A percentile compares a stretch with the other conserved stretches of the same genome.
Evolutionary conservation across 2,888 invertebrate genomes (phyloP).

Genomic region (Diabrotica balteata): DNA sequence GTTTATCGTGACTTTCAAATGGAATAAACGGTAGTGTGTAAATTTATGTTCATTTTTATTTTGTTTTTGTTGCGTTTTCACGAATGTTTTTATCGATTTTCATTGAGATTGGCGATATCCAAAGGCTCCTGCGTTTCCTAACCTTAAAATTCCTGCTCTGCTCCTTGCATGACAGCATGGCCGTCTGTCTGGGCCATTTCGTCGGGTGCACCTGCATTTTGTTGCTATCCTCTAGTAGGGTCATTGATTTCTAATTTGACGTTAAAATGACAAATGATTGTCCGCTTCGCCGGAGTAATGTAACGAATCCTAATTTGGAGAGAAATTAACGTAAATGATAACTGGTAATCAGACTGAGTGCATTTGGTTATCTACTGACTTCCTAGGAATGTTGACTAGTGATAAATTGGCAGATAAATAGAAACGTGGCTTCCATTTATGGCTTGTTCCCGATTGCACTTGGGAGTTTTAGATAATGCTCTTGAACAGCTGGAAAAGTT

Average conservation of each 20-base stretch:
- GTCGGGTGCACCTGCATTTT: neutral
- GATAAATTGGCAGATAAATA: no score
- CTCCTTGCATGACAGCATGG: conserved; percentile 16
- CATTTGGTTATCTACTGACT: no score
- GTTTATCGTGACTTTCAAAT: no score
- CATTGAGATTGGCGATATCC: conserved; percentile 7
- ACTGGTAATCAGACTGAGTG: no score
- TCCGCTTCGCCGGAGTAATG: neutral
- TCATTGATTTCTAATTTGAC: neutral
- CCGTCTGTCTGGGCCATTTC: conserved; percentile 10
- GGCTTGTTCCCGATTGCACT: no score
- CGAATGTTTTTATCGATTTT: conserved; percentile 15
- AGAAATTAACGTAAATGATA: no score
- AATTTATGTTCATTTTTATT: conserved; percentile 1
- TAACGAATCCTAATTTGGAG: no score
- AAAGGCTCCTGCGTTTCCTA: conserved; percentile 14
- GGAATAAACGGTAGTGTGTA: no score
- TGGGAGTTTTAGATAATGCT: no score
- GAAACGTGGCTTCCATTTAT: no score
- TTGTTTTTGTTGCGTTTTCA: conserved; percentile 16
- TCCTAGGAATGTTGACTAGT: no score
- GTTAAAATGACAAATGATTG: neutral
- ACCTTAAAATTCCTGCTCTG: conserved; percentile 22
- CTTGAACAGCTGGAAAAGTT: no score
- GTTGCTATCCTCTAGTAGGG: neutral